These are phyloP conservation scores for Drosophila antonietae DNA, from an alignment of 2,888 invertebrate species.

Conservation along the genomic window DNA sequence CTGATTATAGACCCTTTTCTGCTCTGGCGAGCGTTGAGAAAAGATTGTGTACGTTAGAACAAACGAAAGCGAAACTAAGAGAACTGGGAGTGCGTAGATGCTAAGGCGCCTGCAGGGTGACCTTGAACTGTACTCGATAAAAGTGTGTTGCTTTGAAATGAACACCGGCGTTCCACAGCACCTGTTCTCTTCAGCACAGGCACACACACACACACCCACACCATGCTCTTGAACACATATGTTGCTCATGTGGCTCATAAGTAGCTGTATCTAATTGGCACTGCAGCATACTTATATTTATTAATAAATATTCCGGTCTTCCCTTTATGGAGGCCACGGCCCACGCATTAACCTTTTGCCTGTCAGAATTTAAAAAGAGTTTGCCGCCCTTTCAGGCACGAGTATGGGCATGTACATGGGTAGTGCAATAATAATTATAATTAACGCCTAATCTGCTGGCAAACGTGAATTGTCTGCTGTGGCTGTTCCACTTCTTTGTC, in stretches of 20 bases:
- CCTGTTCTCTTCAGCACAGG: constrained; percentile 3
- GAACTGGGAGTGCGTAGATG: constrained; percentile 6
- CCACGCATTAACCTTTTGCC: constrained; percentile 62
- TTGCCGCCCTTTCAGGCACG: constrained; percentile 41
- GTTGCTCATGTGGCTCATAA: constrained; percentile 62
- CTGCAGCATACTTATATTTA: constrained; percentile 39
- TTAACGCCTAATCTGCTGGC: constrained; percentile 60
- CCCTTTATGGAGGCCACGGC: constrained; percentile 30
- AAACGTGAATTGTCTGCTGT: constrained; percentile 36
- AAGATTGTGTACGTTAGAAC: constrained; percentile 13
- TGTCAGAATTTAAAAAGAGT: constrained; percentile 45
- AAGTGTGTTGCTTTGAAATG: constrained; percentile 30
- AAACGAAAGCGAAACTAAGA: constrained; percentile 16
- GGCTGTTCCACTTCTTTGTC: constrained; percentile 23
- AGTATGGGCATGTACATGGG: constrained; percentile 12
- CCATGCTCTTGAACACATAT: constrained; percentile 45
- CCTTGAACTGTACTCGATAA: constrained; percentile 49
- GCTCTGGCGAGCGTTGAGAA: neutral
- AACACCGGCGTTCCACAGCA: constrained; percentile 44
- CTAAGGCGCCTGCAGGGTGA: constrained; percentile 24
- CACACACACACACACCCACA: neutral
- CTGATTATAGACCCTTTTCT: constrained; percentile 3
- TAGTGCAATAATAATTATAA: constrained; percentile 59
- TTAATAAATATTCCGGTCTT: constrained; percentile 50
- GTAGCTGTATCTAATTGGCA: constrained; percentile 64